Evolutionary conservation across 2,113 vertebrate genomes (phyloP).

Genomic region (Caranx ignobilis): DNA sequence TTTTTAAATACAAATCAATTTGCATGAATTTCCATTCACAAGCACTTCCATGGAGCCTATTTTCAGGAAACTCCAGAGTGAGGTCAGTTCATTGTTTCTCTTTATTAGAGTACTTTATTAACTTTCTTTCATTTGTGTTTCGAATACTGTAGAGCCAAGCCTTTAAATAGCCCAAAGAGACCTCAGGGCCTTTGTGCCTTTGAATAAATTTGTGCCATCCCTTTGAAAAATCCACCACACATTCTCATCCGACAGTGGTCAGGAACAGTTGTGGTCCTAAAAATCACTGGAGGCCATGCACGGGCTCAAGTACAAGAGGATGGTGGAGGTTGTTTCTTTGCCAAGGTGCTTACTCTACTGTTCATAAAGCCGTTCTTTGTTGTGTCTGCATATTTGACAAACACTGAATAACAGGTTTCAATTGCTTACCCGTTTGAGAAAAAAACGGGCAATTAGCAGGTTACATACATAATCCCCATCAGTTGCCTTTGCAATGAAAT

Average conservation of each 20-base stretch:
- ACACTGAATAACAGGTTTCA: not conserved
- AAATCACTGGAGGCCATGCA: constrained; percentile 43
- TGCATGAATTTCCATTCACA: not conserved
- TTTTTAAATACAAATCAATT: not conserved
- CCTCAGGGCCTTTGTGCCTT: constrained; percentile 26
- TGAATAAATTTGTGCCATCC: constrained; percentile 56
- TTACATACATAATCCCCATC: constrained; percentile 13
- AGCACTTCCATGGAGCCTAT: not conserved
- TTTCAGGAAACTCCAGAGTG: not conserved
- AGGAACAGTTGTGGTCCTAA: constrained; percentile 27
- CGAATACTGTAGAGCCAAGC: constrained; percentile 11
- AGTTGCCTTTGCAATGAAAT: constrained; percentile 52
- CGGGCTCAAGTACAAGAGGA: constrained; percentile 26
- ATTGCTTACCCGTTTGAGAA: not conserved
- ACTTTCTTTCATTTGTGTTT: not conserved
- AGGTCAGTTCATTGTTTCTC: constrained; percentile 8
- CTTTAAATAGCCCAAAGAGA: constrained; percentile 45
- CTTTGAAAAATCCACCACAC: constrained; percentile 54
- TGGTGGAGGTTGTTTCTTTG: constrained; percentile 19
- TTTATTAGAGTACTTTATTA: constrained; percentile 7
- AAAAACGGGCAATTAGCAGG: constrained; percentile 27
- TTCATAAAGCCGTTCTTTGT: constrained; percentile 42
- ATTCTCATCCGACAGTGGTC: constrained; percentile 44
- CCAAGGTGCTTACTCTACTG: constrained; percentile 23
- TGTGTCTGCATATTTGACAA: constrained; percentile 14